Percentiles rank a stretch among this genome's conserved stretches.
Evolutionary conservation across 2,113 vertebrate species (phyloP).

Genomic region (Sigmodon hispidus): DNA sequence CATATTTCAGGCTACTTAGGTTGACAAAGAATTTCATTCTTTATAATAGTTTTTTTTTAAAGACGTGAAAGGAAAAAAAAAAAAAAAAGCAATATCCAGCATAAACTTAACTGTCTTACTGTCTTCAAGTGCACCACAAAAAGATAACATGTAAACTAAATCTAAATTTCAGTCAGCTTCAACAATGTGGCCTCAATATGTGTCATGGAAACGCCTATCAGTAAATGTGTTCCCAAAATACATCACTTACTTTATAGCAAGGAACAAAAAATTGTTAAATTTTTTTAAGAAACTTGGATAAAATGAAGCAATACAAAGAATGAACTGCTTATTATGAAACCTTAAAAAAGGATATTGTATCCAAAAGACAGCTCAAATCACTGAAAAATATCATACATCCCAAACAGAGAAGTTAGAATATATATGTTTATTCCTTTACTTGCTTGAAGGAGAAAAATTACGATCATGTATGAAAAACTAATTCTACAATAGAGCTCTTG

Average conservation of each 20-base stretch:
- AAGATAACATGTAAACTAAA: neutral
- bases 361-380: neutral
- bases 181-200: neutral
- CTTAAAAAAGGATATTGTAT: neutral
- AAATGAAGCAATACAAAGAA: neutral
- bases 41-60: neutral
- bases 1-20: slow-evolving; percentile 69
- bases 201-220: neutral
- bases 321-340: neutral
- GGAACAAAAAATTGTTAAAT: neutral
- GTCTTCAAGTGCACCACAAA: neutral
- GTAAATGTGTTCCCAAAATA: neutral
- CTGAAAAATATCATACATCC: neutral
- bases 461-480: neutral
- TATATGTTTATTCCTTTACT: neutral
- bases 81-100: neutral
- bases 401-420: neutral
- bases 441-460: neutral
- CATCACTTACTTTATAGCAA: neutral
- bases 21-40: slow-evolving; percentile 65
- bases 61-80: slow-evolving; percentile 28
- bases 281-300: neutral
- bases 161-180: neutral
- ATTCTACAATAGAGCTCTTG: neutral
- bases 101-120: neutral